Percentiles rank a stretch among this genome's conserved stretches.
phyloP scores from a whole-genome alignment of 2,888 invertebrate species.

The Choreutis nemorana region DNA sequence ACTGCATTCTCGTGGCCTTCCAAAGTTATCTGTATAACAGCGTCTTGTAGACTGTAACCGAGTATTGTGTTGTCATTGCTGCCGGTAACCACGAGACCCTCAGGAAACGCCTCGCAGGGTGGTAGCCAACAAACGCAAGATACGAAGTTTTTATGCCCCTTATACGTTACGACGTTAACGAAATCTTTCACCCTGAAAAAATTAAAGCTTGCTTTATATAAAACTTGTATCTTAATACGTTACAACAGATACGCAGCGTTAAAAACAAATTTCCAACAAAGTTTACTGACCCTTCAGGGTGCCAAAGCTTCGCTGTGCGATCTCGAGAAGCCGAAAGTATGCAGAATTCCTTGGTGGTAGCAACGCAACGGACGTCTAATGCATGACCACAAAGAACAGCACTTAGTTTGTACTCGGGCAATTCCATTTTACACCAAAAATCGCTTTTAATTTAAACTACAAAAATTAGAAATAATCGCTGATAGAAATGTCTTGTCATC shows the following conservation, averaged over 20 bases:
- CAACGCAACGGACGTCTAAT: constrained; percentile 84
- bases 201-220: constrained; percentile 3
- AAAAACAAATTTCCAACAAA: no score
- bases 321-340: constrained; percentile 91
- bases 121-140: constrained; percentile 81
- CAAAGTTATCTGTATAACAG: constrained; percentile 72
- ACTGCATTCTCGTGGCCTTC: constrained; percentile 83
- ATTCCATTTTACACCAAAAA: constrained; percentile 37
- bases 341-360: constrained; percentile 69
- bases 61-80: constrained; percentile 88
- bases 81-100: constrained; percentile 85
- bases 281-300: constrained; percentile 80
- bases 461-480: constrained; percentile 26
- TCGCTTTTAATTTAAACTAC: constrained; percentile 13
- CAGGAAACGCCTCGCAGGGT: constrained; percentile 72
- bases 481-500: constrained; percentile 38
- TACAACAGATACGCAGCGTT: no score
- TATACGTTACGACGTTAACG: constrained; percentile 71
- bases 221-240: background rate
- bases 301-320: constrained; percentile 87
- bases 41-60: constrained; percentile 77
- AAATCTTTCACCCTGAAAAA: constrained; percentile 66
- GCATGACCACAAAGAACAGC: constrained; percentile 81
- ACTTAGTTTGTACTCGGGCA: constrained; percentile 78
- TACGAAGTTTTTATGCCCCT: constrained; percentile 88